Conservation (phyloP, 2,888 invertebrate species). For the Epicampocera succincta region DNA sequence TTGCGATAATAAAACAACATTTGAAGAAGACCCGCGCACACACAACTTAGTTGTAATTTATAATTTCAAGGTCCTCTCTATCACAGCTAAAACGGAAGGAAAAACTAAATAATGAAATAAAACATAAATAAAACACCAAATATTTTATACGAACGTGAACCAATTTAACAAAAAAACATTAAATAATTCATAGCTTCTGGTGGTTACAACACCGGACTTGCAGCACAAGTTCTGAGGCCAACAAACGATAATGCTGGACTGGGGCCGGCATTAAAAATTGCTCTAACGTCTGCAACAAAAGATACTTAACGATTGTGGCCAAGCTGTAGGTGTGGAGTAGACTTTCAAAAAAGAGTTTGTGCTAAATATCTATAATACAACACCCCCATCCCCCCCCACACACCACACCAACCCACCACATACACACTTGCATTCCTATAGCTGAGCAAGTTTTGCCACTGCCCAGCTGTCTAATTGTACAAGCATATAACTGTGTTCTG, state of each 20-base stretch:
- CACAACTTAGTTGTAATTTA: slow-evolving; percentile 3
- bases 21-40: neutral
- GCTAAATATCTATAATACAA: slow-evolving; percentile 6
- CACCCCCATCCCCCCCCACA: neutral
- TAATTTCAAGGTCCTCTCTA: slow-evolving; percentile 38
- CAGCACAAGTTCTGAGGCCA: slow-evolving; percentile 38
- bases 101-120: slow-evolving; percentile 27
- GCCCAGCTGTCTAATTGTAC: slow-evolving; percentile 35
- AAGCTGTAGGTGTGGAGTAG: slow-evolving; percentile 1
- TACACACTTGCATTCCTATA: neutral
- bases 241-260: slow-evolving; percentile 10
- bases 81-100: slow-evolving; percentile 1
- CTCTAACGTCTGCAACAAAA: neutral
- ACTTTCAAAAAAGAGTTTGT: slow-evolving; percentile 16
- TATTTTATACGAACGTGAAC: slow-evolving; percentile 54
- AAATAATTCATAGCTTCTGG: slow-evolving; percentile 55
- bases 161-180: slow-evolving; percentile 60
- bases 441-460: slow-evolving; percentile 32
- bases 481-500: neutral
- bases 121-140: slow-evolving; percentile 25
- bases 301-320: neutral
- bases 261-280: neutral
- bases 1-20: slow-evolving; percentile 2
- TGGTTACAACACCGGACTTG: slow-evolving; percentile 55
- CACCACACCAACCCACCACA: no score